A percentile compares a stretch with the other conserved stretches of the same genome.
Evolutionary conservation across 2,888 invertebrate species (phyloP).

Genomic region (Candidula unifasciata): DNA sequence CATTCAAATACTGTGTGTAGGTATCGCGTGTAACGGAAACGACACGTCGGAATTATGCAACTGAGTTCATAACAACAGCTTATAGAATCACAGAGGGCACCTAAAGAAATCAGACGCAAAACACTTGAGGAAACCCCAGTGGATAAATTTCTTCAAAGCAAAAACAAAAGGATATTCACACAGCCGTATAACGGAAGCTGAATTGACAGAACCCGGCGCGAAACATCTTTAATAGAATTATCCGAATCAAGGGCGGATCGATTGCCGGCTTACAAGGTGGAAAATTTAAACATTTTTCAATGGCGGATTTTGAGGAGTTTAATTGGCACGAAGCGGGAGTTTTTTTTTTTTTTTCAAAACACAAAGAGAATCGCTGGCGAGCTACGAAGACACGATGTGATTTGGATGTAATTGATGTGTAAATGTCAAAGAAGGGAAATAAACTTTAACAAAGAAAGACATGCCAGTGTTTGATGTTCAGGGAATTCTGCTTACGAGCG

Average conservation of each 20-base stretch:
- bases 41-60: too few species aligned
- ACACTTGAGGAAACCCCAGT: neutral
- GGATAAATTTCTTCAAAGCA: neutral
- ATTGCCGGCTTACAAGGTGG: neutral
- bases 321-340: constrained; percentile 15
- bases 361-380: neutral
- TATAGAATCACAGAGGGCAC: too few species aligned
- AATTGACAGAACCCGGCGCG: constrained; percentile 7
- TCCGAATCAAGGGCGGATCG: constrained; percentile 2
- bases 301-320: neutral
- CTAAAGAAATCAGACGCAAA: neutral
- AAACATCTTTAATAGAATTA: constrained; percentile 26
- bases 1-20: too few species aligned
- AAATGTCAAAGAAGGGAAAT: neutral
- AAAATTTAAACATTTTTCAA: constrained; percentile 6
- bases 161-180: neutral
- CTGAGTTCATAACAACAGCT: too few species aligned
- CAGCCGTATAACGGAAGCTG: neutral
- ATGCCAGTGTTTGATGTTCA: neutral
- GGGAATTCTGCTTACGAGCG: too few species aligned
- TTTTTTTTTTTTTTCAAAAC: too few species aligned
- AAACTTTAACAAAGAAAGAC: neutral
- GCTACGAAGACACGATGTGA: neutral
- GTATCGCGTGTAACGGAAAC: too few species aligned
- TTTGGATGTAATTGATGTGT: neutral